These are phyloP conservation scores for Drosophila limbata DNA, from an alignment of 2,888 invertebrate genomes.

Conservation along the genomic window DNA sequence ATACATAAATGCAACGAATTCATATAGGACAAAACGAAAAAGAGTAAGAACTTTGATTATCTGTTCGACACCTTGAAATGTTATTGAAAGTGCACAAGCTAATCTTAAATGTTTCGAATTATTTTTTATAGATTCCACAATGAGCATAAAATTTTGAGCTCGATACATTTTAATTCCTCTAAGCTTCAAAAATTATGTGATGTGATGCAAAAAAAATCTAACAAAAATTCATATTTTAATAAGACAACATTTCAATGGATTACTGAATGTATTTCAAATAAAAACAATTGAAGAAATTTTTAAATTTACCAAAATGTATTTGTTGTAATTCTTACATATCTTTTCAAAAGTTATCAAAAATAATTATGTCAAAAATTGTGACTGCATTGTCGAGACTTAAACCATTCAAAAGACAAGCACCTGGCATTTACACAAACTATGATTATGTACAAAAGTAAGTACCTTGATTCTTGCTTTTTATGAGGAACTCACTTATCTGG, in stretches of 20 bases:
- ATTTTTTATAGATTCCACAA: conserved; percentile 47
- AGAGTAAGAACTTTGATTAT: conserved; percentile 16
- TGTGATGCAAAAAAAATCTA: conserved; percentile 59
- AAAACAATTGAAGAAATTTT: conserved; percentile 18
- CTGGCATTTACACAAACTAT: conserved; percentile 20
- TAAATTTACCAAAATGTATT: neutral
- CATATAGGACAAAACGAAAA: conserved; percentile 16
- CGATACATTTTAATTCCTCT: conserved; percentile 37
- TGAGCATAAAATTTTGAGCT: conserved; percentile 37
- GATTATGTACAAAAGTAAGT: conserved; percentile 64
- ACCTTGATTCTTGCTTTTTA: neutral
- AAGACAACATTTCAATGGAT: conserved; percentile 32
- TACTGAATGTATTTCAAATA: conserved; percentile 45
- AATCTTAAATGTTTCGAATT: conserved; percentile 34
- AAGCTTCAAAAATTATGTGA: conserved; percentile 64
- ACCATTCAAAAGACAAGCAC: neutral
- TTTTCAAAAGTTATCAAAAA: conserved; percentile 28
- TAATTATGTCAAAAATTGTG: conserved; percentile 40
- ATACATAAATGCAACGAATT: conserved; percentile 26
- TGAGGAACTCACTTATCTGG: neutral
- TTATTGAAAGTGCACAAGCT: conserved; percentile 45
- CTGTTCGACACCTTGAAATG: conserved; percentile 32
- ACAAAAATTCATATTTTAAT: conserved; percentile 63
- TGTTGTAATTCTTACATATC: neutral
- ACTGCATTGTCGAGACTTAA: conserved; percentile 7